Conservation (phyloP, 2,888 invertebrate species). For the Agrypnus murinus region DNA sequence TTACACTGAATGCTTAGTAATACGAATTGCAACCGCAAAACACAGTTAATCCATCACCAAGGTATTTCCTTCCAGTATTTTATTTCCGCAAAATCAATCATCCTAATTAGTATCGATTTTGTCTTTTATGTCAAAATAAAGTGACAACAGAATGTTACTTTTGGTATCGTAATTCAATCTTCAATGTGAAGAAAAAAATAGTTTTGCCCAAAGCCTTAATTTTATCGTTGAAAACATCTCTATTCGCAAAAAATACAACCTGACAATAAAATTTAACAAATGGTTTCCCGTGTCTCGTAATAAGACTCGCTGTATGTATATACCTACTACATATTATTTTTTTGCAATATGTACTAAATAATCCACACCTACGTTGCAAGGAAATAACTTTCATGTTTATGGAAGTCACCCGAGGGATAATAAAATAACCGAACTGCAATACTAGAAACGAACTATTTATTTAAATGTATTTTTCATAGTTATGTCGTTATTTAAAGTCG, state of each 20-base stretch:
- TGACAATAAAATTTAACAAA: conserved; percentile 26
- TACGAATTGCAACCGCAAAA: conserved; percentile 35
- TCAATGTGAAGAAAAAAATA: neutral
- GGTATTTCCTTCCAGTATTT: conserved; percentile 17
- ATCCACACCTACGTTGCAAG: conserved; percentile 18
- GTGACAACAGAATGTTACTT: conserved; percentile 4
- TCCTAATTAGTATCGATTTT: conserved; percentile 2
- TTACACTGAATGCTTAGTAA: conserved; percentile 34
- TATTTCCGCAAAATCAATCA: conserved; percentile 16
- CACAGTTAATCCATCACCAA: conserved; percentile 31
- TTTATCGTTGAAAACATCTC: no score
- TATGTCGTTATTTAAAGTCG: conserved; percentile 15
- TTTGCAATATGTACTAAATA: conserved; percentile 30
- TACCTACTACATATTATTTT: conserved; percentile 10
- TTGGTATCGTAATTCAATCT: neutral
- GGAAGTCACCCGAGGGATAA: conserved; percentile 20
- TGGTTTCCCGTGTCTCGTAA: conserved; percentile 2
- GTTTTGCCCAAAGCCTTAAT: no score
- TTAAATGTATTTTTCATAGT: conserved; percentile 19
- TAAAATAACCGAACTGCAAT: conserved; percentile 10
- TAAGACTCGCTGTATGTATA: no score
- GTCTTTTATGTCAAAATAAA: neutral
- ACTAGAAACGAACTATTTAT: conserved; percentile 29
- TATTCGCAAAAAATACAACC: neutral
- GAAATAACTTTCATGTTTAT: conserved; percentile 26